A percentile compares a stretch with the other conserved stretches of the same genome.
phyloP scores from a whole-genome alignment of 2,113 vertebrate genomes.

The Salvelinus fontinalis region DNA sequence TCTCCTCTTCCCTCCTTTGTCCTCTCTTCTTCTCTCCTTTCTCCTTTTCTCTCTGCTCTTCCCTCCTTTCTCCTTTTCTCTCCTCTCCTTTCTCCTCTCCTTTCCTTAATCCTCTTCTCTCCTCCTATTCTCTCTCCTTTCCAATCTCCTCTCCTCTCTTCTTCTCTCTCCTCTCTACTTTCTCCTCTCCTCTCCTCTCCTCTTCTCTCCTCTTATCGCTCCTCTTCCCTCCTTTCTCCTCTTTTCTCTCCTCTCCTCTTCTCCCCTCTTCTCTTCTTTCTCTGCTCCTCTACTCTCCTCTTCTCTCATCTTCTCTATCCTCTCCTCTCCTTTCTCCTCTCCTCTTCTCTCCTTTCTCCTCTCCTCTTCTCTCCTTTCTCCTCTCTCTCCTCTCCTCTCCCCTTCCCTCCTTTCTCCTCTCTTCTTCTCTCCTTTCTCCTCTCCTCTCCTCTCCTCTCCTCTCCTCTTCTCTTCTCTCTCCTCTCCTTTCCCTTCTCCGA shows the following conservation, averaged over 20 bases:
- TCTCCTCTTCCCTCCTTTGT: not conserved
- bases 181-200: not conserved
- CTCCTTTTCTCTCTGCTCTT: too few relatives aligned
- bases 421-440: not conserved
- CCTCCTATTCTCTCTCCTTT: too few relatives aligned
- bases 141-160: too few relatives aligned
- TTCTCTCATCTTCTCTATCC: conserved; percentile 10
- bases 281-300: too few relatives aligned
- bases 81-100: not conserved
- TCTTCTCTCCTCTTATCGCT: too few relatives aligned
- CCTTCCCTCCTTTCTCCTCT: too few relatives aligned
- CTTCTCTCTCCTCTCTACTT: not conserved
- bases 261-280: too few relatives aligned
- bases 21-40: not conserved
- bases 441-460: not conserved
- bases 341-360: not conserved
- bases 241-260: too few relatives aligned
- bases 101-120: too few relatives aligned
- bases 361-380: not conserved
- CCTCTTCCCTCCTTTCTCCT: not conserved
- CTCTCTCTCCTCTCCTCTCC: too few relatives aligned
- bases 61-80: not conserved
- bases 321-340: too few relatives aligned
- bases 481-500: not conserved
- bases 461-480: not conserved